Conservation (phyloP, 1,140 invertebrate species). For the Helicorthomorpha holstii region DNA sequence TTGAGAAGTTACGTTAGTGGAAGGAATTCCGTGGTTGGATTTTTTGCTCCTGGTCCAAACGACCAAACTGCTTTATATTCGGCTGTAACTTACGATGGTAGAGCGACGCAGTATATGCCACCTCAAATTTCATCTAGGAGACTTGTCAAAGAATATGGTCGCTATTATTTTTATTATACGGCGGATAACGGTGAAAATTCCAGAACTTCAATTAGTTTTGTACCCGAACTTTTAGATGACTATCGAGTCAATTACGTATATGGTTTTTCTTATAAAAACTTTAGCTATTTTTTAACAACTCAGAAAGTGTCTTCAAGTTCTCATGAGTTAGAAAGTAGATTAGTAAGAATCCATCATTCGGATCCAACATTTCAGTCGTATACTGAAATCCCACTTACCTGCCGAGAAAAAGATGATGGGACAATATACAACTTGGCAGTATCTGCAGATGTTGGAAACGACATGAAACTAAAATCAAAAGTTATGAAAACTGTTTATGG, state of each 20-base stretch:
- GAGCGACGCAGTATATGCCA: constrained; percentile 7
- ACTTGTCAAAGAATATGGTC: neutral
- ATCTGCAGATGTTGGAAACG: constrained; percentile 12
- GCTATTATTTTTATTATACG: neutral
- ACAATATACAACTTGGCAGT: constrained; percentile 14
- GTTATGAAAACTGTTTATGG: neutral
- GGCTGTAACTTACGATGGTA: constrained; percentile 11
- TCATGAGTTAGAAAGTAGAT: constrained; percentile 12
- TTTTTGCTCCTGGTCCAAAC: constrained; percentile 5
- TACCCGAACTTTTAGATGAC: neutral
- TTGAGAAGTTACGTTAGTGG: constrained; percentile 7
- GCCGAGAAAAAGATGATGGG: constrained; percentile 10
- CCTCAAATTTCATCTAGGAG: constrained; percentile 9
- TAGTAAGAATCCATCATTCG: constrained; percentile 15
- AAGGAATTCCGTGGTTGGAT: constrained; percentile 1
- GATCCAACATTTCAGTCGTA: constrained; percentile 18
- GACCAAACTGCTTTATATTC: constrained; percentile 4
- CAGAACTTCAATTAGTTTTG: neutral
- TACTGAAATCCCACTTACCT: constrained; percentile 16
- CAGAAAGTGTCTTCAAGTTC: constrained; percentile 11
- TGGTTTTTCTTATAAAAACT: constrained; percentile 16
- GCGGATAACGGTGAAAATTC: neutral
- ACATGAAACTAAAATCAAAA: constrained; percentile 1
- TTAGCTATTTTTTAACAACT: constrained; percentile 17
- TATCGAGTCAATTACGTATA: constrained; percentile 16